A percentile compares a stretch with the other conserved stretches of the same genome.
These are phyloP conservation scores for Labeo catla DNA, from an alignment of 2,113 vertebrate genomes.

Conservation along the genomic window DNA sequence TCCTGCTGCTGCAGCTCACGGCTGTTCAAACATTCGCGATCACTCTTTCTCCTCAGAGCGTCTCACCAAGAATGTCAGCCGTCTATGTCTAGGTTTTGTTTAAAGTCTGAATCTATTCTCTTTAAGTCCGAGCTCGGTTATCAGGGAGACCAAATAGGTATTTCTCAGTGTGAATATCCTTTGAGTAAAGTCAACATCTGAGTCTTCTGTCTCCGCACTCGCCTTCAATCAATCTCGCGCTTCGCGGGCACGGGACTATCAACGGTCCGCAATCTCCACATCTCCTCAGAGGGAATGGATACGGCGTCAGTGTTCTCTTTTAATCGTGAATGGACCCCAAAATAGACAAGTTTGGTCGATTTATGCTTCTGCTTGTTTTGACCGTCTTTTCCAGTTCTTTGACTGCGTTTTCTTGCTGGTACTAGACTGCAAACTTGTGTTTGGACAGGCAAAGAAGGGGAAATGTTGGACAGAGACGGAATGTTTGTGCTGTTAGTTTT, in stretches of 20 bases:
- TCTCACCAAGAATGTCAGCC: slow-evolving; percentile 45
- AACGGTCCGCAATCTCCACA: slow-evolving; percentile 61
- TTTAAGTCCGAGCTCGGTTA: slow-evolving; percentile 65
- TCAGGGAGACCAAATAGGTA: slow-evolving; percentile 62
- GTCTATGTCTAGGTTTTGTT: slow-evolving; percentile 66
- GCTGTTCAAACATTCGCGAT: slow-evolving; percentile 43
- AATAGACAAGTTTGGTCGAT: slow-evolving; percentile 52
- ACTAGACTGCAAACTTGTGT: slow-evolving; percentile 37
- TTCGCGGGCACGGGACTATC: slow-evolving; percentile 73
- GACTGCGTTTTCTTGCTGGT: slow-evolving; percentile 16
- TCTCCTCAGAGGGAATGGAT: slow-evolving; percentile 25
- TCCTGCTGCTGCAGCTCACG: slow-evolving; percentile 32
- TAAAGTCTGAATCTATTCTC: slow-evolving; percentile 57
- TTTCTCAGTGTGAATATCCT: slow-evolving; percentile 31
- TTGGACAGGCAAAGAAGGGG: slow-evolving; percentile 40
- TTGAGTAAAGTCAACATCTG: slow-evolving; percentile 46
- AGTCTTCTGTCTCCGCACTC: slow-evolving; percentile 9
- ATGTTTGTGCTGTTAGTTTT: slow-evolving; percentile 78
- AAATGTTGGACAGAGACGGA: slow-evolving; percentile 75
- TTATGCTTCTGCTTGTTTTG: slow-evolving; percentile 44
- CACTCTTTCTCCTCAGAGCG: slow-evolving; percentile 24
- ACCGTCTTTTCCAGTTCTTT: slow-evolving; percentile 41
- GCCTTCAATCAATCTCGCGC: slow-evolving; percentile 49
- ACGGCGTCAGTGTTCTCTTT: background rate
- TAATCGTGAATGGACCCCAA: slow-evolving; percentile 19